Percentiles rank a stretch among this genome's conserved stretches.
Evolutionary conservation across 37 sponge, comb jelly and placozoan genomes (phyloP).

Genomic region (Haliclona indistincta): DNA sequence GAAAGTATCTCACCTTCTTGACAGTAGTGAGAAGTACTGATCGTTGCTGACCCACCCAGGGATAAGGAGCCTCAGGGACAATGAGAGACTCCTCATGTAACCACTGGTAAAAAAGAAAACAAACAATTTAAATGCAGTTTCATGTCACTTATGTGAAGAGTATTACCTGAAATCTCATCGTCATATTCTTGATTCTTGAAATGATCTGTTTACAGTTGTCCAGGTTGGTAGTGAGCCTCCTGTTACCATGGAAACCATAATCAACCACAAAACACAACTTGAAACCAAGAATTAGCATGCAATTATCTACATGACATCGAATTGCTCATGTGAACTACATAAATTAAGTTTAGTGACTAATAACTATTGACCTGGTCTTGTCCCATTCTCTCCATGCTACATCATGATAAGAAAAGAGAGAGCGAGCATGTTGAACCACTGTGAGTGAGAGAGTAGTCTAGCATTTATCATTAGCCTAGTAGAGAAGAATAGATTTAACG

Average conservation of each 20-base stretch:
- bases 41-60: slow-evolving; percentile 64
- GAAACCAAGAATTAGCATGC: too few relatives aligned
- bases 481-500: too few relatives aligned
- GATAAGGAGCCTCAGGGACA: slow-evolving; percentile 49
- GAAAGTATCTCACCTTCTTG: slow-evolving; percentile 71
- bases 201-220: slow-evolving; percentile 66
- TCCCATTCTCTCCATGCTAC: slow-evolving; percentile 83
- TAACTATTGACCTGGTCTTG: slow-evolving; percentile 74
- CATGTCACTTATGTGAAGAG: neutral
- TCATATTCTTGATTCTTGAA: slow-evolving; percentile 31
- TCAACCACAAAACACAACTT: too few relatives aligned
- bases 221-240: slow-evolving; percentile 68
- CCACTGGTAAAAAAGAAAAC: too few relatives aligned
- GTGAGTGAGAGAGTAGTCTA: slow-evolving; percentile 32
- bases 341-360: too few relatives aligned
- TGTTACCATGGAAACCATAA: too few relatives aligned
- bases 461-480: slow-evolving; percentile 73
- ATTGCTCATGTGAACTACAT: too few relatives aligned
- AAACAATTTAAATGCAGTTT: too few relatives aligned
- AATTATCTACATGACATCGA: too few relatives aligned
- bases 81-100: slow-evolving; percentile 68
- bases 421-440: slow-evolving; percentile 65
- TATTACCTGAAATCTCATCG: slow-evolving; percentile 67
- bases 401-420: slow-evolving; percentile 77
- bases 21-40: slow-evolving; percentile 55